Evolutionary conservation across 1,140 invertebrate genomes (phyloP), one percentile per base, ranked within the genome.

Genomic region (Drosophila takahashii): DNA sequence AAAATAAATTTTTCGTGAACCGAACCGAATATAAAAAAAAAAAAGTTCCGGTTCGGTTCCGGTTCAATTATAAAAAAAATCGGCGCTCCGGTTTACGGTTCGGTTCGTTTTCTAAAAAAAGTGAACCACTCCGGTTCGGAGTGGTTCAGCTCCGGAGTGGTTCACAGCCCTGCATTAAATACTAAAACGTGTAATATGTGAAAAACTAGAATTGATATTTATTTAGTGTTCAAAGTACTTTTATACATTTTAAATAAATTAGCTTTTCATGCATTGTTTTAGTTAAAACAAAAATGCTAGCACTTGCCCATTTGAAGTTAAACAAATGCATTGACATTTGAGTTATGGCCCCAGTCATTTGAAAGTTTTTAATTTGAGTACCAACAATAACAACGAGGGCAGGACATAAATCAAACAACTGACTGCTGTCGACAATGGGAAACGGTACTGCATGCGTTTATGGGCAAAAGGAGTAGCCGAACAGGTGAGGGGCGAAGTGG

Each of bases 291-390:
- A 54, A 41, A 76, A 42, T 81, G 83, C 81, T 81, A 79, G 66
- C 79, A 73, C 79, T 79, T 87, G 83, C 76, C 83, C 62, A 89
- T 66, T 83, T 83, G 65, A 76, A 81, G 83, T 65, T 72, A 76
- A 83, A 87, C 81, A 86, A 86, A 87, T 83, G 75, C 79, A 86
- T 86, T 71, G 83, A 83, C 83, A 87, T 83, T 76, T 87, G 81
- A 86, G 61, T 87, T 87, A 86, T 86, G 79, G 64, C 60, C 57
- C 32, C 72, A 77, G 62, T 77, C 79, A 87, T 79, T 87, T 77
- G 73, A 77, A 80, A 79, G 71, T 89, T 89, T 84, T 89, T 80
- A 89, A 89, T 89, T 89, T 89, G 69, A 71, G 9, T 15, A 34
- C 16, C 50, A 64, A 61, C 22, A 52, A 34, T 9, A 42, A 54